Base-by-base conservation (phyloP, 2,113 vertebrate species). In the Verasper variegatus region DNA sequence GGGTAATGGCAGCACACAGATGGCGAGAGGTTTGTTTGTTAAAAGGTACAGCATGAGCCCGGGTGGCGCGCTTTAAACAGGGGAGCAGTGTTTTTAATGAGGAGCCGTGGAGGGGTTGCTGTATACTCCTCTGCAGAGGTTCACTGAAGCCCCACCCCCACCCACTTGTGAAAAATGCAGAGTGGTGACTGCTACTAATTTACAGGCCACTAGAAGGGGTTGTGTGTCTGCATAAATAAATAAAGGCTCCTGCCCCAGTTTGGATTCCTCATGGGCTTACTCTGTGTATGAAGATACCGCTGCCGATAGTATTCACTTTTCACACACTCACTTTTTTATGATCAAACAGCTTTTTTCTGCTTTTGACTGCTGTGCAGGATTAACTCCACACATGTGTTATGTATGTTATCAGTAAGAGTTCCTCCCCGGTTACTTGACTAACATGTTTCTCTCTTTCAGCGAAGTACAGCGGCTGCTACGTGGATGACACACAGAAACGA, bases 391-490 rank as follows among this genome's bases (percentile, higher is more conserved):
- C 49, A 20, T 20, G 5, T 31, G 5, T 31, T 51, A 0, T 60
- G 51, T 5, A 2, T 66, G 26, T 37, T 40, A 45, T 60, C 51
- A 58, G 31, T 31, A 31, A 21, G 9, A 24, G 15, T 57, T 7
- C 58, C 15, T 26, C 47, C 2, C 18, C 37, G n/a, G 35, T 0
- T 31, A 13, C 9, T 21, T n/a, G 1, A 23, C n/a, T 54, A 8
- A 81, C 31, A 3, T 68, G 1, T 83, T 21, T 65, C 23, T 58
- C 27, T 81, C 52, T 86, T 82, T 74, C 93, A 99, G 98, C 97
- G 4, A 96, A 96, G 76, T 98, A 98, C 92, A 81, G 97, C 0
- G 98, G 97, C 92, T 99, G 98, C 91, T 97, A 97, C 76, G 75
- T 95, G 23, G 98, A 99, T 84, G 90, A 96, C 92, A 97, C 94